Conservation (phyloP, 2,797 vertebrate species). For the Sebastes paucispinis region DNA sequence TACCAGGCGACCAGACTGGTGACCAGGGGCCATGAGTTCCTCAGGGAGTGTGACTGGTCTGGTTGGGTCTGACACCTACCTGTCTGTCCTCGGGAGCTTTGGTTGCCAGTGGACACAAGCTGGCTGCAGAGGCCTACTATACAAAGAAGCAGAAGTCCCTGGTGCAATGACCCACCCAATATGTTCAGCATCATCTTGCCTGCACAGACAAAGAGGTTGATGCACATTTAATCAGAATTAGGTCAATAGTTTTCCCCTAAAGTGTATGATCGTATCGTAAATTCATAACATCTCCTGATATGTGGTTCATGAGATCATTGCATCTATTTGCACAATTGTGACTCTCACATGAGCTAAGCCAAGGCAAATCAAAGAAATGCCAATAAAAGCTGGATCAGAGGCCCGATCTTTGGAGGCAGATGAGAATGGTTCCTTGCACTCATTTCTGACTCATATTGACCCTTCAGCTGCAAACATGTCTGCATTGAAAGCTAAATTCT, state of each 20-base stretch:
- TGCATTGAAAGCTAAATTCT: constrained; percentile 1
- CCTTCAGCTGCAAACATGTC: constrained; percentile 48
- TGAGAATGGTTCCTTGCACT: constrained; percentile 18
- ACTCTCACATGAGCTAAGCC: neutral
- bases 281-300: neutral
- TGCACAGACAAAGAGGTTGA: constrained; percentile 20
- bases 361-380: constrained; percentile 23
- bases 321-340: constrained; percentile 7
- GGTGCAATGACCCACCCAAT: constrained; percentile 35
- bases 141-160: constrained; percentile 69
- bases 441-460: constrained; percentile 46
- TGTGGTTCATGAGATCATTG: neutral
- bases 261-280: neutral
- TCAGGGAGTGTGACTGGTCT: constrained; percentile 50
- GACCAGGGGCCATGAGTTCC: constrained; percentile 76
- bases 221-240: neutral
- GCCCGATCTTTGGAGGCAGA: neutral
- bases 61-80: constrained; percentile 64
- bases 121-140: constrained; percentile 66
- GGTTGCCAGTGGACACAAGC: constrained; percentile 82
- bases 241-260: neutral
- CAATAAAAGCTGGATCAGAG: constrained; percentile 31
- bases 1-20: constrained; percentile 29
- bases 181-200: constrained; percentile 61
- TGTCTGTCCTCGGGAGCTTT: constrained; percentile 74